Conservation (phyloP, 1,140 invertebrate species). For the Lasaia peninsularis region DNA sequence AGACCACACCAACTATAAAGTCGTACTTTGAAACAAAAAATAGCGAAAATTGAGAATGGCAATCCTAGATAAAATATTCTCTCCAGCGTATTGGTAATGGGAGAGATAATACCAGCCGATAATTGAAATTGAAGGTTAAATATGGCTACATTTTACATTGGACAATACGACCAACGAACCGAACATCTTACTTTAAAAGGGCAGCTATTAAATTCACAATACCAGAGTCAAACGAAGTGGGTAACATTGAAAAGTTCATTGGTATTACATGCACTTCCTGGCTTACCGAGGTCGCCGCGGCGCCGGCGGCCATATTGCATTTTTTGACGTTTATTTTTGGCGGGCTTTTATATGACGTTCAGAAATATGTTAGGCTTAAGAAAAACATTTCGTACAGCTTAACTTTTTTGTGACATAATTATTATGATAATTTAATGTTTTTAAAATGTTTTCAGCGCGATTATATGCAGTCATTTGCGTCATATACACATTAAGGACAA, state of each 20-base stretch:
- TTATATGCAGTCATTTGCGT: not conserved
- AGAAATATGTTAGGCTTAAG: constrained; percentile 8
- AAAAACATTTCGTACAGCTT: constrained; percentile 1
- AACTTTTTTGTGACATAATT: constrained; percentile 13
- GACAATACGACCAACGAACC: constrained; percentile 25
- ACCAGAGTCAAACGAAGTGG: constrained; percentile 38
- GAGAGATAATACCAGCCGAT: not conserved
- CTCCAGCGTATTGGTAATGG: not conserved
- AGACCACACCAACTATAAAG: too few relatives aligned
- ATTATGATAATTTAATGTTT: constrained; percentile 13
- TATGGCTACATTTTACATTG: constrained; percentile 16
- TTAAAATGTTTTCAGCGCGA: not conserved
- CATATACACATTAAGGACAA: not conserved
- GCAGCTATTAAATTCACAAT: constrained; percentile 42
- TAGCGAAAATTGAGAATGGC: too few relatives aligned
- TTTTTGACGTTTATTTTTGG: constrained; percentile 76
- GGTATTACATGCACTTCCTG: constrained; percentile 74
- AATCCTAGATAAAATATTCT: not conserved
- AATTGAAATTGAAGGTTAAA: constrained; percentile 9
- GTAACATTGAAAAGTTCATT: constrained; percentile 74
- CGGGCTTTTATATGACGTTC: constrained; percentile 44
- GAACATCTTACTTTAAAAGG: constrained; percentile 50
- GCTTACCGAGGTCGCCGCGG: constrained; percentile 50
- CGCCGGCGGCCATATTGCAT: constrained; percentile 62
- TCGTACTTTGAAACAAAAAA: too few relatives aligned